A percentile compares a stretch with the other conserved stretches of the same genome.
These are phyloP conservation scores for Formica selysi DNA, from an alignment of 1,140 invertebrate genomes.

Conservation along the genomic window DNA sequence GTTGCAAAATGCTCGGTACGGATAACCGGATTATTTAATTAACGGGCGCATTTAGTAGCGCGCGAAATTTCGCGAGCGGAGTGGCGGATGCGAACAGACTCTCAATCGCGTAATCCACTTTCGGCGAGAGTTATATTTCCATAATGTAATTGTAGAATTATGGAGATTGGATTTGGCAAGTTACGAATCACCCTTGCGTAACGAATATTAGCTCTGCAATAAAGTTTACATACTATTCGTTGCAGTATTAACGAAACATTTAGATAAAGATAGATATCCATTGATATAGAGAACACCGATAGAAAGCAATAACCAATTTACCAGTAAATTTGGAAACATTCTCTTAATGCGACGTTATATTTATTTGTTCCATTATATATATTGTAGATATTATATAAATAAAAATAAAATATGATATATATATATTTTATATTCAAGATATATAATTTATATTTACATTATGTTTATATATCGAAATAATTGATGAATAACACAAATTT, in stretches of 20 bases:
- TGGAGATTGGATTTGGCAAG: constrained; percentile 57
- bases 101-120: constrained; percentile 57
- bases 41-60: constrained; percentile 55
- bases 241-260: constrained; percentile 33
- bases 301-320: background rate
- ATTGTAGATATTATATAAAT: no score
- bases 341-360: no score
- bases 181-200: constrained; percentile 45
- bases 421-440: no score
- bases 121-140: constrained; percentile 59
- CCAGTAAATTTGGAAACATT: no score
- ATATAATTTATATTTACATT: background rate
- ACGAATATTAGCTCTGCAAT: constrained; percentile 53
- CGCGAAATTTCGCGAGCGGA: constrained; percentile 53
- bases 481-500: background rate
- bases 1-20: constrained; percentile 46
- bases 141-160: constrained; percentile 64
- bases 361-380: no score
- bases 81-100: constrained; percentile 30
- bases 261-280: background rate
- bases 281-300: background rate
- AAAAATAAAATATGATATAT: no score
- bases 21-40: constrained; percentile 61
- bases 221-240: constrained; percentile 56
- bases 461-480: background rate